Evolutionary conservation across 2,888 invertebrate genomes (phyloP).

Genomic region (Teleiodes luculella): DNA sequence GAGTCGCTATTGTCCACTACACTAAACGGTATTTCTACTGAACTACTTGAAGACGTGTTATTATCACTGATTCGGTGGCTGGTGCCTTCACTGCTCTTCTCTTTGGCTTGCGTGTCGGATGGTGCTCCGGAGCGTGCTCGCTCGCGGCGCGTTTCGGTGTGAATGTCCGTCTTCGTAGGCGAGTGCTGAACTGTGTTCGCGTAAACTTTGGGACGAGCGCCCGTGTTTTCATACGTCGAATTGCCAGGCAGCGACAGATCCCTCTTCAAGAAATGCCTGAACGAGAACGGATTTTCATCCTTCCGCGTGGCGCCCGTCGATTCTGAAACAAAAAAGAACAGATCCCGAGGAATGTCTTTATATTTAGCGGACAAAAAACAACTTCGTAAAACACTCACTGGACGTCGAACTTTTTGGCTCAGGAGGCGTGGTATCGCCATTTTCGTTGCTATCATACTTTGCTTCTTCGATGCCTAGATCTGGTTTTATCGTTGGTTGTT

Average conservation of each 20-base stretch:
- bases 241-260: constrained; percentile 76
- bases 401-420: constrained; percentile 65
- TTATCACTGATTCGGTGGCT: constrained; percentile 58
- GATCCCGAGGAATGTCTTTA: constrained; percentile 50
- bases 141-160: constrained; percentile 54
- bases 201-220: constrained; percentile 88
- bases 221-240: constrained; percentile 82
- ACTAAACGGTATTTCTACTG: constrained; percentile 70
- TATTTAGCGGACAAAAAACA: constrained; percentile 71
- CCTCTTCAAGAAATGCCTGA: constrained; percentile 89
- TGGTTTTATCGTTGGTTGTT: constrained; percentile 60
- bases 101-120: constrained; percentile 59
- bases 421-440: constrained; percentile 52
- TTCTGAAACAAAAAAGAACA: constrained; percentile 55
- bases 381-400: constrained; percentile 68
- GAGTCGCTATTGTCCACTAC: constrained; percentile 70
- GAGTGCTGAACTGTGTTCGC: constrained; percentile 72
- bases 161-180: constrained; percentile 61
- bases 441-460: constrained; percentile 66
- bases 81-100: constrained; percentile 48
- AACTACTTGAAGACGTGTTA: constrained; percentile 65
- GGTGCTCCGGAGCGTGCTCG: constrained; percentile 49
- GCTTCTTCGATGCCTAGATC: constrained; percentile 73
- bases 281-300: constrained; percentile 90
- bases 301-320: constrained; percentile 70